Evolutionary conservation across 2,113 vertebrate genomes (phyloP).

Genomic region (Noturus placidus): DNA sequence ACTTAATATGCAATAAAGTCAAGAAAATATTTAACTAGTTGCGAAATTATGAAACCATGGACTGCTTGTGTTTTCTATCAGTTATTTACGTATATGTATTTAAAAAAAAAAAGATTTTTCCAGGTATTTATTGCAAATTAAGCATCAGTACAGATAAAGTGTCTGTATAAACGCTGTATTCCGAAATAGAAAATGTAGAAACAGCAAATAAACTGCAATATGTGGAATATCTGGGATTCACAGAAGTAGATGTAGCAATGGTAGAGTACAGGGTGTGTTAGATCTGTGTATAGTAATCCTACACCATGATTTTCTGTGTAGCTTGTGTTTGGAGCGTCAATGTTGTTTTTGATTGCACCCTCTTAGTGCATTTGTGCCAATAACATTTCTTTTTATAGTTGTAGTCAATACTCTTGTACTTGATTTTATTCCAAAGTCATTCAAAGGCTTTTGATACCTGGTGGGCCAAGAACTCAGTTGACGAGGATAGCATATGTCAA

Average conservation of each 20-base stretch:
- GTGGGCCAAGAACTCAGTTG: constrained; percentile 78
- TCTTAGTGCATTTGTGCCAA: neutral
- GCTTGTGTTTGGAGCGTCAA: constrained; percentile 1
- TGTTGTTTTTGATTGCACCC: neutral
- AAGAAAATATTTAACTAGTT: neutral
- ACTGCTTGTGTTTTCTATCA: neutral
- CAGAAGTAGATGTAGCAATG: constrained; percentile 20
- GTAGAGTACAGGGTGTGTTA: neutral
- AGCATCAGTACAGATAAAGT: neutral
- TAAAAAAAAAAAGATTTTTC: neutral
- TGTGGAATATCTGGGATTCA: constrained; percentile 28
- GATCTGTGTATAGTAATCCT: constrained; percentile 25
- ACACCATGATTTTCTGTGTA: constrained; percentile 1
- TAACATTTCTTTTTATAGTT: neutral
- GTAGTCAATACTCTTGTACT: constrained; percentile 1
- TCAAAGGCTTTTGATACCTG: constrained; percentile 79
- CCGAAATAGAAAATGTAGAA: neutral
- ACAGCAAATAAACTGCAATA: neutral
- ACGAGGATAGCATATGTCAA: constrained; percentile 75
- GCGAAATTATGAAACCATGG: neutral
- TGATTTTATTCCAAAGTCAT: constrained; percentile 72
- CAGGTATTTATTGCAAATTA: neutral
- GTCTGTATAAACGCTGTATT: neutral
- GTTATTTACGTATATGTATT: neutral
- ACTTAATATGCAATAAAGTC: neutral